Base-by-base conservation (phyloP, 53 echinoderm and acorn worm species). In the Crossaster papposus region DNA sequence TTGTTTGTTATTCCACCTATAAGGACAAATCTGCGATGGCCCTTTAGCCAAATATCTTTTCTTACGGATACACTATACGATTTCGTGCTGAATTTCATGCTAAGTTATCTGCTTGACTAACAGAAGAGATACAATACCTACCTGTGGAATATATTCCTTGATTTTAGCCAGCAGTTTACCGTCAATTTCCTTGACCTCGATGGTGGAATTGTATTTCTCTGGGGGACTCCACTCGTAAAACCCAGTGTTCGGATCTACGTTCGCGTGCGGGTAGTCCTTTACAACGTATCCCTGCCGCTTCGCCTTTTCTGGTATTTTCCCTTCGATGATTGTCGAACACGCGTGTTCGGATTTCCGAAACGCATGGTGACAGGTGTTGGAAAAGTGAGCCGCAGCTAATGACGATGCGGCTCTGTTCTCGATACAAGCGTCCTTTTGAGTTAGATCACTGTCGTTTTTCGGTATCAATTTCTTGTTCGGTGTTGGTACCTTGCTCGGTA, bases 201-300 rank as follows among this genome's bases (percentile, higher is more conserved):
- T 51, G 62, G 33, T 81, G 11, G 81, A 81, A 63, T 81, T 81
- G 34, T 44, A 29, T 20, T 17, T 20, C 18, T 58, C 58, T n/a
- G 17, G 18, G 7, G 55, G 55, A 22, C 1, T 29, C 63, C 81
- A 31, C 81, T 81, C 35, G 23, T 81, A 81, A 6, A 31, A 10
- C 33, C 81, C 81, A 20, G 81, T 81, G 26, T 14, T n/a, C 9
- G 28, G 15, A 29, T 81, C 35, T 31, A 81, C 63, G 15, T 58
- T 34, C 12, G 81, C 81, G 10, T 7, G 20, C 5, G 81, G 81
- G 63, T 81, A 81, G 36, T 81, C 5, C 36, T 81, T 58, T 23
- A 81, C 81, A 11, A 35, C 36, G 81, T 29, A 81, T 6, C 81
- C 81, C 11, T 15, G 33, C 9, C 81, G 58, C 34, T 23, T 33